A percentile compares a stretch with the other conserved stretches of the same genome.
Evolutionary conservation across 2,797 vertebrate species (phyloP).

Genomic region (Acrocephalus scirpaceus): DNA sequence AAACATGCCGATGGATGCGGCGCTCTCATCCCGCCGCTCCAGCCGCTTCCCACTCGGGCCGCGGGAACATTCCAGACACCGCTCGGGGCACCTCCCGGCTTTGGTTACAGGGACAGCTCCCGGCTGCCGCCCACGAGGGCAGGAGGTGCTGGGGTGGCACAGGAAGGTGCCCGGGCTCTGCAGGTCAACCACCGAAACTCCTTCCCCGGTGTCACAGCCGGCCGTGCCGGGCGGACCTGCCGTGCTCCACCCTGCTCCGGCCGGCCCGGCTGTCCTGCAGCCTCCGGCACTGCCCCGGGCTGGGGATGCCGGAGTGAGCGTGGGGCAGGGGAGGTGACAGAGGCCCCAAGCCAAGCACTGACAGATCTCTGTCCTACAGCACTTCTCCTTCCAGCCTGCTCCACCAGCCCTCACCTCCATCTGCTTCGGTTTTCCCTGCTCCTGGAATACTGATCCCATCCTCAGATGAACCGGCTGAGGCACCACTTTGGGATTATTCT

Average conservation of each 20-base stretch:
- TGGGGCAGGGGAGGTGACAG: neutral
- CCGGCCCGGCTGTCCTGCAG: accelerated
- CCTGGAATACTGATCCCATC: accelerated
- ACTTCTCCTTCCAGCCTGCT: neutral
- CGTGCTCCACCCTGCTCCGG: accelerated
- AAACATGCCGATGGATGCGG: neutral
- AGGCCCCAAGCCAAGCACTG: neutral
- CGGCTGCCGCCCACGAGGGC: neutral
- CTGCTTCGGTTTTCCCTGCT: neutral
- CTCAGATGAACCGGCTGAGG: neutral
- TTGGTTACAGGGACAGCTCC: neutral
- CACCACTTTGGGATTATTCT: neutral
- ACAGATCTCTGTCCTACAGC: neutral
- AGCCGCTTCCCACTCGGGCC: neutral
- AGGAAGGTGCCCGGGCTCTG: neutral
- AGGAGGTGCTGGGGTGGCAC: neutral
- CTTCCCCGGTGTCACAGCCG: accelerated
- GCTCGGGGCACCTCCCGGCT: neutral
- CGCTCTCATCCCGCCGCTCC: neutral
- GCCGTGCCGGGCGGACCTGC: neutral
- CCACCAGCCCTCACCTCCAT: accelerated
- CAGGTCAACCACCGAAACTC: neutral
- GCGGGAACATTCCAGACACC: neutral
- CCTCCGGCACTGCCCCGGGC: neutral
- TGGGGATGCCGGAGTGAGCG: accelerated